Conservation (phyloP, 2,888 invertebrate genomes). For the Leucoma salicis region DNA sequence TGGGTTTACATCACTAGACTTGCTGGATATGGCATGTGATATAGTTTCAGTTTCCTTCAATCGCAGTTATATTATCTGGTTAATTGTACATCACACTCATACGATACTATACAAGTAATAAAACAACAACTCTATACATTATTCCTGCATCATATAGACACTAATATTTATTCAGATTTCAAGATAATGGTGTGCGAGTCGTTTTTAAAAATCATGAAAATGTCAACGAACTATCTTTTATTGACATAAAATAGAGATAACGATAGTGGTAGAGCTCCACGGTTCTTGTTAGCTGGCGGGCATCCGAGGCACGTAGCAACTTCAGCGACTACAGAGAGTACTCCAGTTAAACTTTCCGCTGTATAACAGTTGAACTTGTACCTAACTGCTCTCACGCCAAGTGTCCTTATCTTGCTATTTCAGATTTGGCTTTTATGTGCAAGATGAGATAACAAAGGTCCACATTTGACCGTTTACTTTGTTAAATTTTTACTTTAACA, state of each 20-base stretch:
- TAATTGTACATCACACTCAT: too few species aligned
- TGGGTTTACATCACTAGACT: too few species aligned
- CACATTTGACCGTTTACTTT: slow-evolving; percentile 1
- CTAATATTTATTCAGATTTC: too few species aligned
- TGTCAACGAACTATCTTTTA: too few species aligned
- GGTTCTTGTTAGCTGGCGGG: slow-evolving; percentile 50
- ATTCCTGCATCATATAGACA: too few species aligned
- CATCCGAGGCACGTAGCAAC: slow-evolving; percentile 67
- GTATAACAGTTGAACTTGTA: slow-evolving; percentile 58
- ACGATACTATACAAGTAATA: too few species aligned
- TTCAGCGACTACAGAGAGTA: slow-evolving; percentile 42
- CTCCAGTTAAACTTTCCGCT: slow-evolving; percentile 50
- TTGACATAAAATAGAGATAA: slow-evolving; percentile 9
- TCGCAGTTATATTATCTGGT: too few species aligned
- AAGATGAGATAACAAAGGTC: slow-evolving; percentile 25
- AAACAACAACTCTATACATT: too few species aligned
- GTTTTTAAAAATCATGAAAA: too few species aligned
- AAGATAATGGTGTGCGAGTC: too few species aligned
- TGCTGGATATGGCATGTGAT: too few species aligned
- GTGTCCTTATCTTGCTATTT: slow-evolving; percentile 56
- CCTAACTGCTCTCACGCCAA: slow-evolving; percentile 63
- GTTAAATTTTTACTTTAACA: not conserved
- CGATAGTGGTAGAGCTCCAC: slow-evolving; percentile 23
- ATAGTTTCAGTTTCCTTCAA: too few species aligned
- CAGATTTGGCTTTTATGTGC: slow-evolving; percentile 52